Base-by-base conservation (phyloP, 1,140 invertebrate species). In the Cyrtorhinus lividipennis region DNA sequence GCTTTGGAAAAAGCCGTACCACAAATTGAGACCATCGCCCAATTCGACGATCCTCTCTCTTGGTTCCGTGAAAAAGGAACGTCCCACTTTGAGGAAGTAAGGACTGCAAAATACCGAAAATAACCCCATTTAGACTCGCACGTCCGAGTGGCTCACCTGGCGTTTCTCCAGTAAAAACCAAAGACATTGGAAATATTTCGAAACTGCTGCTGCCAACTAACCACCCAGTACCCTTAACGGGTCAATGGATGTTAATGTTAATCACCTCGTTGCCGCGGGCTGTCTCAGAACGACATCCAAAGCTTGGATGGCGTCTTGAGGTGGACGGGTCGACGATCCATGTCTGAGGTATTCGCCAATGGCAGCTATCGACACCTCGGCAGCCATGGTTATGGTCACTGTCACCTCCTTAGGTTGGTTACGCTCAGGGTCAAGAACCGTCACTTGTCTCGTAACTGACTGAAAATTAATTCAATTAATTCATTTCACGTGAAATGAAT, bases 261-360 rank as follows among this genome's bases (percentile, higher is more conserved):
- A n/a, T n/a, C n/a, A 69, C 65, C 59, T 63, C n/a, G 56, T 53
- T 15, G 64, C 30, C 30, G 66, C 59, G 22, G 71, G 79, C 66
- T 84, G 81, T 60, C 84, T 77, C 65, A 95, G 77, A 46, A 94
- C 84, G 1, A 95, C 81, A 72, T 95, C 91, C 1, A 95, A 70
- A 57, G 84, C 88, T 73, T 88, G 86, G 12, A 89, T 71, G 1
- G 80, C 78, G 38, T 84, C 81, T 69, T 82, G 81, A 2, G 89
- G 85, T 65, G 74, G 68, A 65, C 71, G 68, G 65, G 72, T 64
- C 56, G 65, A 69, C 67, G 72, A 61, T 8, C 76, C 77, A 61
- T 69, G 73, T 69, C 24, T 66, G 62, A 76, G 66, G 64, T 71
- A 85, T 66, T 74, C 71, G 69, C 53, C 76, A 70, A 66, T 83